A percentile compares a stretch with the other conserved stretches of the same genome.
These are phyloP conservation scores for Ernsta delagoae DNA, from an alignment of 2,888 invertebrate genomes.

Conservation along the genomic window DNA sequence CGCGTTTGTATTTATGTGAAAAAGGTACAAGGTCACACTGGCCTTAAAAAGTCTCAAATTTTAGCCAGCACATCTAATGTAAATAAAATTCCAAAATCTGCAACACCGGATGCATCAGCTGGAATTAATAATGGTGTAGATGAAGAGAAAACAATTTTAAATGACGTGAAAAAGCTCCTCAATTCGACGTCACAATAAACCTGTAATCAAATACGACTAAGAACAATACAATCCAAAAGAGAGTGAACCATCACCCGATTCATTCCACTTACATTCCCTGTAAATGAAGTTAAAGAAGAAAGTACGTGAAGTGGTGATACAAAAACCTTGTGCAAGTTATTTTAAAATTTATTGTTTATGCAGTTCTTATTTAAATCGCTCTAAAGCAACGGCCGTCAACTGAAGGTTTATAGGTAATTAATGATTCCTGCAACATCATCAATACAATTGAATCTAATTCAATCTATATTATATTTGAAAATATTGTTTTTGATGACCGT, in stretches of 20 bases:
- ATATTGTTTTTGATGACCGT: constrained; percentile 46
- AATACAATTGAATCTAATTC: too few relatives aligned
- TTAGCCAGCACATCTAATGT: constrained; percentile 29
- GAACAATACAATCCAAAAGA: constrained; percentile 58
- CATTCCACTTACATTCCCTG: constrained; percentile 83
- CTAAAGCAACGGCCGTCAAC: constrained; percentile 53
- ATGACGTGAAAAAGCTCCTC: constrained; percentile 67
- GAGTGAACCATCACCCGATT: constrained; percentile 69
- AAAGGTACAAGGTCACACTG: constrained; percentile 19
- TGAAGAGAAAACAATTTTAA: constrained; percentile 42
- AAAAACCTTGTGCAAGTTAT: constrained; percentile 76
- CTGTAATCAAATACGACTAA: constrained; percentile 73
- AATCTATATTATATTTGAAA: too few relatives aligned
- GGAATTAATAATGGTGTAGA: constrained; percentile 73
- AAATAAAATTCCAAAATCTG: constrained; percentile 76
- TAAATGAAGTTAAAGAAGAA: constrained; percentile 71
- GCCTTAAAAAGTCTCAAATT: constrained; percentile 25
- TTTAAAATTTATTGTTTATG: constrained; percentile 72
- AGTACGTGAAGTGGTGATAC: constrained; percentile 76
- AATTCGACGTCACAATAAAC: constrained; percentile 77
- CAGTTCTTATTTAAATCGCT: constrained; percentile 73
- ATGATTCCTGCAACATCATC: too few relatives aligned
- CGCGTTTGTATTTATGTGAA: background rate
- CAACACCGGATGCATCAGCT: constrained; percentile 79
- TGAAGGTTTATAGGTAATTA: background rate